Conservation (phyloP, 2,797 vertebrate species). For the Eidolon dupreanum region DNA sequence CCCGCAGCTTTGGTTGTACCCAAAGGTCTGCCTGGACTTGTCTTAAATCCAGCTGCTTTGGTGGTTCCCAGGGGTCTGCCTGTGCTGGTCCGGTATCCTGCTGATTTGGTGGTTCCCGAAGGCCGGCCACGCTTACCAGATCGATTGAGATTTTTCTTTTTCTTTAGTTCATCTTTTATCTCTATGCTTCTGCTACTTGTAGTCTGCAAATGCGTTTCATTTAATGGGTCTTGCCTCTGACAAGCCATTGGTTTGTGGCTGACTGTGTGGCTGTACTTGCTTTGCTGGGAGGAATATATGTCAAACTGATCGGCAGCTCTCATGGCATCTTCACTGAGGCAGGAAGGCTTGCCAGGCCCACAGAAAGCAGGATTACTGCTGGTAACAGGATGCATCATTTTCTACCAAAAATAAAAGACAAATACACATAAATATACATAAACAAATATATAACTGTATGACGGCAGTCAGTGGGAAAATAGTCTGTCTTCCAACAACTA, state of each 20-base stretch:
- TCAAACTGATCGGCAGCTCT: slow-evolving; percentile 94
- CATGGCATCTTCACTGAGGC: slow-evolving; percentile 93
- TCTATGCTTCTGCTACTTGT: slow-evolving; percentile 88
- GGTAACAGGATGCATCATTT: slow-evolving; percentile 98
- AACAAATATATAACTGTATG: slow-evolving; percentile 51
- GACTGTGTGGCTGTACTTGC: slow-evolving; percentile 94
- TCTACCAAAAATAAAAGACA: slow-evolving; percentile 86
- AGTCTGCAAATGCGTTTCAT: slow-evolving; percentile 89
- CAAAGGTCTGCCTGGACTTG: slow-evolving; percentile 96
- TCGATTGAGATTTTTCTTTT: slow-evolving; percentile 94
- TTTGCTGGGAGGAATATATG: slow-evolving; percentile 93
- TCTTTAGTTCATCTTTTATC: slow-evolving; percentile 93
- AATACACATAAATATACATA: slow-evolving; percentile 58
- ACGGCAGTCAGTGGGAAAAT: not conserved
- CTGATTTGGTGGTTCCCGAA: slow-evolving; percentile 96
- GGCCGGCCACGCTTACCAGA: slow-evolving; percentile 96
- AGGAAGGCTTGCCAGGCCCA: slow-evolving; percentile 94
- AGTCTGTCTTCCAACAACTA: slow-evolving; percentile 33
- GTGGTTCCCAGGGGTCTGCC: slow-evolving; percentile 97
- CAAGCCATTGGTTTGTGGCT: slow-evolving; percentile 94
- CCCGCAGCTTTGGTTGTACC: slow-evolving; percentile 98
- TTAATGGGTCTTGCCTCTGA: slow-evolving; percentile 92
- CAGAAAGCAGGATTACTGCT: slow-evolving; percentile 94
- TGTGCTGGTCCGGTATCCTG: slow-evolving; percentile 98
- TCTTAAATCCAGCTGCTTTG: slow-evolving; percentile 98